phyloP scores from a whole-genome alignment of 2,797 vertebrate species.

The Periparus ater region DNA sequence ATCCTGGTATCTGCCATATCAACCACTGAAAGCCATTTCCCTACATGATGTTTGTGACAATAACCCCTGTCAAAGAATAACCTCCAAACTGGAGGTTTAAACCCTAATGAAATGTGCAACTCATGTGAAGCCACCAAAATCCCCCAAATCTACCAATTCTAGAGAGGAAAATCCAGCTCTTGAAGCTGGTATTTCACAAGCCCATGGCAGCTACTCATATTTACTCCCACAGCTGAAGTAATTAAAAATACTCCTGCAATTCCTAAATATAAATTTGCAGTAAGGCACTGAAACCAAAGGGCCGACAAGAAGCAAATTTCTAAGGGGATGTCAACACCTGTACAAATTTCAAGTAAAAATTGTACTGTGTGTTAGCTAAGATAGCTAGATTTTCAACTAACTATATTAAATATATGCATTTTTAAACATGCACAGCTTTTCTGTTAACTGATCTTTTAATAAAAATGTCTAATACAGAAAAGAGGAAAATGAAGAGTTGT shows the following conservation, averaged over 20 bases:
- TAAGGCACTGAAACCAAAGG: background rate
- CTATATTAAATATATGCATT: background rate
- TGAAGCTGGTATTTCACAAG: background rate
- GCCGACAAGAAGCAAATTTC: background rate
- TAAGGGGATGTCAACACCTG: background rate
- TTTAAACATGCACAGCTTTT: background rate
- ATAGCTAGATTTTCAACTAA: background rate
- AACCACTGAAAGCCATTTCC: background rate
- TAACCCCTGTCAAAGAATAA: background rate
- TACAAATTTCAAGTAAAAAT: background rate
- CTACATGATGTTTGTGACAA: background rate
- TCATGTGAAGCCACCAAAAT: background rate
- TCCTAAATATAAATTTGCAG: background rate
- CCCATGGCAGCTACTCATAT: background rate
- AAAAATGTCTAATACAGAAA: background rate
- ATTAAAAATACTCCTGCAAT: background rate
- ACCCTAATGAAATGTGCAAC: background rate
- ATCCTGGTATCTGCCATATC: background rate
- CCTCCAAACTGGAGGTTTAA: background rate
- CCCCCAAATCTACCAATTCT: fast-evolving
- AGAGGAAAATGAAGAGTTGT: background rate
- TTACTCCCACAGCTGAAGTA: background rate
- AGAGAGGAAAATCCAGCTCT: background rate
- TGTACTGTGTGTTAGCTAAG: background rate
- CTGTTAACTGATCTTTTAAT: background rate